Evolutionary conservation across 2,888 invertebrate genomes (phyloP).

Genomic region (Eristalis intricaria): DNA sequence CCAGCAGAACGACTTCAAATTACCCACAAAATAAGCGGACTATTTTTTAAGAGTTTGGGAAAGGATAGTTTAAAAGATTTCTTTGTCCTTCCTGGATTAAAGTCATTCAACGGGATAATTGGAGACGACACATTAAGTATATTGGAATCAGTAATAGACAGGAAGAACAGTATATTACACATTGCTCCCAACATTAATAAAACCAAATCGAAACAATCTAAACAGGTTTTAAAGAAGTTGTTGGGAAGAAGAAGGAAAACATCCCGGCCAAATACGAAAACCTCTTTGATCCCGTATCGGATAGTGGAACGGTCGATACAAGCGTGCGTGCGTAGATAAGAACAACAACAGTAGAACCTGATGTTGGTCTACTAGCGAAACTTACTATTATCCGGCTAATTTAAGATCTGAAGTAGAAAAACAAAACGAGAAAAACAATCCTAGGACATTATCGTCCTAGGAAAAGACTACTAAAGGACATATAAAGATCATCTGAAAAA

Average conservation of each 20-base stretch:
- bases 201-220: background rate
- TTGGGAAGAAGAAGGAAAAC: too few relatives aligned
- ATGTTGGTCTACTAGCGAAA: constrained; percentile 19
- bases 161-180: background rate
- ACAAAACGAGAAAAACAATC: background rate
- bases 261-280: constrained; percentile 2
- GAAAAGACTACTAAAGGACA: background rate
- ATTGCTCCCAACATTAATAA: background rate
- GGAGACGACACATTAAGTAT: too few relatives aligned
- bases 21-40: background rate
- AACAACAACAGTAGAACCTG: constrained; percentile 20
- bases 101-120: constrained; percentile 11
- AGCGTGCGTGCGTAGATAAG: constrained; percentile 1
- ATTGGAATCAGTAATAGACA: too few relatives aligned
- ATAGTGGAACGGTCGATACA: constrained; percentile 33
- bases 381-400: constrained; percentile 16
- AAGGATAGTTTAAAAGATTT: constrained; percentile 5
- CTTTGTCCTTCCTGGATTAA: constrained; percentile 4
- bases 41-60: background rate
- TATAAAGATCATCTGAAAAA: background rate
- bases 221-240: constrained; percentile 6
- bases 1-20: constrained; percentile 18
- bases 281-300: constrained; percentile 11
- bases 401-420: constrained; percentile 19
- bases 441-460: background rate